These are phyloP conservation scores for Ypsolopha sequella DNA, from an alignment of 2,888 invertebrate species.

Conservation along the genomic window DNA sequence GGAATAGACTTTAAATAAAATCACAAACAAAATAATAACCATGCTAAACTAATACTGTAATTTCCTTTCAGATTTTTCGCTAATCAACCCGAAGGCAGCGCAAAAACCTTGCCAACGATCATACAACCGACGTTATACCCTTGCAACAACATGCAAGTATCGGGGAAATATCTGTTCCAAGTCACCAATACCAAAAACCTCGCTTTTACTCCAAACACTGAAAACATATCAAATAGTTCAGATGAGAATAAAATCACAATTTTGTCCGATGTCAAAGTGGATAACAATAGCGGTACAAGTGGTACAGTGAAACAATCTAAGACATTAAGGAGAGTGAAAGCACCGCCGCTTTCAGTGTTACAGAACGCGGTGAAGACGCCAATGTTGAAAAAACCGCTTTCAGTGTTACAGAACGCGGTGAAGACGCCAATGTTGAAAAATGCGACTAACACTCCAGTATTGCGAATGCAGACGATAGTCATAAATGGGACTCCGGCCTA, in stretches of 20 bases:
- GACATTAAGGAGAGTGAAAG: slow-evolving; percentile 17
- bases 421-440: slow-evolving; percentile 14
- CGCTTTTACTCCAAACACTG: not conserved
- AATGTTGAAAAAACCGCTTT: slow-evolving; percentile 22
- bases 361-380: slow-evolving; percentile 42
- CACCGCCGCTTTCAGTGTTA: slow-evolving; percentile 1
- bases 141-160: not conserved
- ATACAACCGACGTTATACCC: too few species aligned
- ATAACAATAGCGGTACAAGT: slow-evolving; percentile 17
- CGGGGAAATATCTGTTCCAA: slow-evolving; percentile 18
- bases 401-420: slow-evolving; percentile 7
- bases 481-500: slow-evolving; percentile 56
- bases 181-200: slow-evolving; percentile 12
- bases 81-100: too few species aligned
- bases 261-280: slow-evolving; percentile 52
- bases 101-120: too few species aligned
- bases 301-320: slow-evolving; percentile 9
- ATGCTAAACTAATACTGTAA: too few species aligned
- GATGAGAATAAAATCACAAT: slow-evolving; percentile 46
- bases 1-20: too few species aligned
- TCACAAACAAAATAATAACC: too few species aligned
- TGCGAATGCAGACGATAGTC: slow-evolving; percentile 43
- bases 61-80: too few species aligned
- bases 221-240: not conserved
- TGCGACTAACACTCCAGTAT: slow-evolving; percentile 40